A percentile compares a stretch with the other conserved stretches of the same genome.
Evolutionary conservation across 2,797 vertebrate species (phyloP).

Genomic region (Catostomus latipinnis): DNA sequence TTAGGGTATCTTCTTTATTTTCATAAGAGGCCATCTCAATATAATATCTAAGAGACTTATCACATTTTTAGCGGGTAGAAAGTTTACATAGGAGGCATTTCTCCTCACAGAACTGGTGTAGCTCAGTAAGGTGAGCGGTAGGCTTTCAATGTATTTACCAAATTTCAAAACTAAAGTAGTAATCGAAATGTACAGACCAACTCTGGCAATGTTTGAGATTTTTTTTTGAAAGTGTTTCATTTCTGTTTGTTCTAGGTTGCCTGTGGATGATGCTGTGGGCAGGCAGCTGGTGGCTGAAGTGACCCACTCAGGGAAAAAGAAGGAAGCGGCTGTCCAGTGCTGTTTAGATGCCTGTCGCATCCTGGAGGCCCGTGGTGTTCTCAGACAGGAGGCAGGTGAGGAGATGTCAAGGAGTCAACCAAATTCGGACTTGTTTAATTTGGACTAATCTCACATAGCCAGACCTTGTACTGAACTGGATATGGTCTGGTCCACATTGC

Average conservation of each 20-base stretch:
- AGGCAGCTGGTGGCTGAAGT: conserved; percentile 93
- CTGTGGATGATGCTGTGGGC: conserved; percentile 90
- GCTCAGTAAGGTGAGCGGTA: too few relatives aligned
- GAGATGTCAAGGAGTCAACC: not conserved
- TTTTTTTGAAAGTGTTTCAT: not conserved
- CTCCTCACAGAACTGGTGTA: too few relatives aligned
- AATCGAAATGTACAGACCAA: too few relatives aligned
- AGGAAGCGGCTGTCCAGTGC: conserved; percentile 90
- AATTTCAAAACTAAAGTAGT: not conserved
- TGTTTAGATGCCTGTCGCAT: conserved; percentile 94
- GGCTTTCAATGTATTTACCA: not conserved
- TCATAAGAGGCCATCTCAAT: too few relatives aligned
- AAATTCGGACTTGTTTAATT: not conserved
- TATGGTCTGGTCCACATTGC: too few relatives aligned
- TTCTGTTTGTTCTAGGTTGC: conserved; percentile 77
- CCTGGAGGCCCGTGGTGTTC: conserved; percentile 91
- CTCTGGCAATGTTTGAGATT: too few relatives aligned
- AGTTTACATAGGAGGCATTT: too few relatives aligned
- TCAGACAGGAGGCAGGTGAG: conserved; percentile 95
- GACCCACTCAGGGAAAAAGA: conserved; percentile 92
- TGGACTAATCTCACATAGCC: not conserved
- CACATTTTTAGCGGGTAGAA: too few relatives aligned
- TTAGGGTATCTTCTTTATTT: too few relatives aligned
- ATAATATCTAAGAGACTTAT: too few relatives aligned
- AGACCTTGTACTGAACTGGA: not conserved